Base-by-base conservation (phyloP, 2,888 invertebrate genomes). In the Yponomeuta evonymella region DNA sequence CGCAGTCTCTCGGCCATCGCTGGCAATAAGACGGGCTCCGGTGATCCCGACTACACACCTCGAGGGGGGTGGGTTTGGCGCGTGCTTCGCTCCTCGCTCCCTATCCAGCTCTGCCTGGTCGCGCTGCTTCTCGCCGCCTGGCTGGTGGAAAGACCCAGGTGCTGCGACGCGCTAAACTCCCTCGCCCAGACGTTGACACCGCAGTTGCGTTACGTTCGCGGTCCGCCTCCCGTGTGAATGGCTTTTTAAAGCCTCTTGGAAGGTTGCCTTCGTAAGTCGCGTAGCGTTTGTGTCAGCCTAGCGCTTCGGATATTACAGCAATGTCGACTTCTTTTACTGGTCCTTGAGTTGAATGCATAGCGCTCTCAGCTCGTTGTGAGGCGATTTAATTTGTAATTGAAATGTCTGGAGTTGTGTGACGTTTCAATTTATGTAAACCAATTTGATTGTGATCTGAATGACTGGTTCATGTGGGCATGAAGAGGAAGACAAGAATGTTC, bases 161-260 rank as follows among this genome's bases (percentile, higher is more conserved):
- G 96, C 86, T 96, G 96, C 86, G 96, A 96, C 82, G 94, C 95
- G 71, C 93, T 96, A 79, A 96, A 96, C 89, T 96, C 95, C 71
- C 93, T 96, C 74, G 95, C 95, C 70, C 93, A 96, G 78, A 95
- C 95, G 0, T 87, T 97, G 64, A 95, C 95, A n/a, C 96, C 97
- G 6, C 96, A 96, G 79, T 90, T 97, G 72, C 95, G 95, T 77
- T 97, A 97, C 84, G 94, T 96, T n/a, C 94, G 95, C 73, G 96
- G 96, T 74, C 96, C 96, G 12, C 97, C 96, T 30, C 97, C 97
- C 10, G 94, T 96, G 76, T 96, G 94, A 94, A 83, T 58, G 74
- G 70, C 70, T 70, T 73, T 73, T 71, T 70, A 51, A 70, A 71
- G 15, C 51, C 51, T 15, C 43, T 15, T 58, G 51, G 51, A 58